Evolutionary conservation across 2,888 invertebrate genomes (phyloP), one percentile per base, ranked within the genome.

Genomic region (Mechanitis messenoides): DNA sequence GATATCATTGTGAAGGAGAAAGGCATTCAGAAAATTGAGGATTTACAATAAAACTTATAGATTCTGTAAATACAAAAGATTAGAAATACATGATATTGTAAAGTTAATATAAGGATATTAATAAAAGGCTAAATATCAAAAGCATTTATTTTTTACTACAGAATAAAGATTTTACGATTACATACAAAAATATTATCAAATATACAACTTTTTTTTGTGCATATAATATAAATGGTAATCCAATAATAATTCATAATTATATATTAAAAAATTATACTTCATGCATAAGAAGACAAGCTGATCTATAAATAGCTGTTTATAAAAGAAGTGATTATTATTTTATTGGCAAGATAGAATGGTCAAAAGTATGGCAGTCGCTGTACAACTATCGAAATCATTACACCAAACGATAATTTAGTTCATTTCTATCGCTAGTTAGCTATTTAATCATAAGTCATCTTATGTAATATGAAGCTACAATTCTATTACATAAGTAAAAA

Each of bases 1-100:
- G 81, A 84, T 45, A 1, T 28, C 0, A 35, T 86, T 6, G 71
- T 88, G 0, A 59, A 69, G 47, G 73, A 79, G 59, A 77, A 75
- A 45, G 87, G 87, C 3, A 67, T 68, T 55, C 67, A 62, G 28
- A 77, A 69, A 33, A 64, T 88, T 58, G 76, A 76, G 2, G 73
- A 84, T 5, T 54, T 75, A 31, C 53, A 61, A 38, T 72, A 65
- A 62, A 50, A 35, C 9, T 56, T 58, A 54, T n/a, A 38, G 33
- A 56, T 33, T 55, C 2, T 53, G 42, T 28, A 33, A 33, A 47
- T 53, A 53, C 33, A 55, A 38, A 56, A 9, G 42, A 42, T 9
- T 42, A 42, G 11, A 42, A 9, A 9, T 9, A 3, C 6, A 9
- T 9, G 3, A 9, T 42, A 9, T 42, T 42, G 3, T 42, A 42